Conservation (phyloP, 2,113 vertebrate species). For the Centropus bengalensis region DNA sequence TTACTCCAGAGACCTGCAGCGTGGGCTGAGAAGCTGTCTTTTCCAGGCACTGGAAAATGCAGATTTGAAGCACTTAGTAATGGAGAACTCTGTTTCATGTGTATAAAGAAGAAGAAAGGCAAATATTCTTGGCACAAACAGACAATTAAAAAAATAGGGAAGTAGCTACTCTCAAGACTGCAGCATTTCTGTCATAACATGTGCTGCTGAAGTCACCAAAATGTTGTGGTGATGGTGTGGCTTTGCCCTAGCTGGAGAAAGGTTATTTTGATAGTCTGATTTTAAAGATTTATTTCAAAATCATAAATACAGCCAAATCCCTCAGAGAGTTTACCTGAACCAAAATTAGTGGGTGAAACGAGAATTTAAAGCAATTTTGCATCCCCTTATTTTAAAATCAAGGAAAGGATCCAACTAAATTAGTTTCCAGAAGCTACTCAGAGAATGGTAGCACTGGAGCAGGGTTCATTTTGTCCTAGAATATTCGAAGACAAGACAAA, state of each 20-base stretch:
- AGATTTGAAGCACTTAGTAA: neutral
- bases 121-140: slow-evolving; percentile 24
- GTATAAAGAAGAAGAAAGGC: slow-evolving; percentile 28
- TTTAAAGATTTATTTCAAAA: slow-evolving; percentile 44
- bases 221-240: neutral
- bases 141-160: slow-evolving; percentile 49
- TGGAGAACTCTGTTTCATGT: neutral
- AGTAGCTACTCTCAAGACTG: slow-evolving; percentile 21
- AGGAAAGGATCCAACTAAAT: neutral
- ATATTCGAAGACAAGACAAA: neutral
- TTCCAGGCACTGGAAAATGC: neutral
- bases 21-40: neutral
- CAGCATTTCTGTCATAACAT: slow-evolving; percentile 32
- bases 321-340: neutral
- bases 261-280: neutral
- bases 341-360: neutral
- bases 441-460: neutral
- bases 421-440: neutral
- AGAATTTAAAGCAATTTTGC: neutral
- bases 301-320: neutral
- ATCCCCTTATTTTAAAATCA: neutral
- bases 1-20: neutral
- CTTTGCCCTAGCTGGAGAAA: neutral
- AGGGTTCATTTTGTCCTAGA: neutral
- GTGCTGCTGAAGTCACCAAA: slow-evolving; percentile 51